These are phyloP conservation scores for Corapipo altera DNA, from an alignment of 2,113 vertebrate genomes.

Conservation along the genomic window DNA sequence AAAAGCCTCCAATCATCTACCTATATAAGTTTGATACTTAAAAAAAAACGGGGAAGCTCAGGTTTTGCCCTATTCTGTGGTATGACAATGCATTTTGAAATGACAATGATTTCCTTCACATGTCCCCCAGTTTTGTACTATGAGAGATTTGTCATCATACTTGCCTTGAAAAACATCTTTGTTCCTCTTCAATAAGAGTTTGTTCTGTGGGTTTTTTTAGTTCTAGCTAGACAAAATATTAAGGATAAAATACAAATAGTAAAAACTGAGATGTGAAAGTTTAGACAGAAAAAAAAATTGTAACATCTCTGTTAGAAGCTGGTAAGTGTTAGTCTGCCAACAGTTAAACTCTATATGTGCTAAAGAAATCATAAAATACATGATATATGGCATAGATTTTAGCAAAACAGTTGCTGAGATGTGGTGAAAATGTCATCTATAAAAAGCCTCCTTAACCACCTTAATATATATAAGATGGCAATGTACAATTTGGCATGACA, in stretches of 20 bases:
- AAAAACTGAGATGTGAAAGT: neutral
- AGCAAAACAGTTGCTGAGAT: constrained; percentile 40
- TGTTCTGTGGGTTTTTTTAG: neutral
- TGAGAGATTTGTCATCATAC: neutral
- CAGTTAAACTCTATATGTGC: neutral
- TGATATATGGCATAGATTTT: neutral
- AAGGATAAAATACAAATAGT: neutral
- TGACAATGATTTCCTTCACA: neutral
- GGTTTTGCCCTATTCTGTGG: neutral
- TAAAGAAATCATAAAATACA: neutral
- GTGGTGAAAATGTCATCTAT: constrained; percentile 54
- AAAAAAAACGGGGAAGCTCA: neutral
- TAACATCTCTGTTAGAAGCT: neutral
- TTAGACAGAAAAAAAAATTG: neutral
- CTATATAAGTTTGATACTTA: neutral
- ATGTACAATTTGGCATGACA: constrained; percentile 28
- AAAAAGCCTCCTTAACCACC: constrained; percentile 28
- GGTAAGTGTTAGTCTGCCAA: neutral
- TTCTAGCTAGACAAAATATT: neutral
- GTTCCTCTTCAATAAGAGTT: neutral
- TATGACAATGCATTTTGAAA: neutral
- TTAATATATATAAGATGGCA: constrained; percentile 41
- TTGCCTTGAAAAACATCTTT: neutral
- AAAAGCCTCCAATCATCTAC: neutral
- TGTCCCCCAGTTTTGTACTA: neutral